phyloP scores from a whole-genome alignment of 2,797 vertebrate species.

The Lerista edwardsae region DNA sequence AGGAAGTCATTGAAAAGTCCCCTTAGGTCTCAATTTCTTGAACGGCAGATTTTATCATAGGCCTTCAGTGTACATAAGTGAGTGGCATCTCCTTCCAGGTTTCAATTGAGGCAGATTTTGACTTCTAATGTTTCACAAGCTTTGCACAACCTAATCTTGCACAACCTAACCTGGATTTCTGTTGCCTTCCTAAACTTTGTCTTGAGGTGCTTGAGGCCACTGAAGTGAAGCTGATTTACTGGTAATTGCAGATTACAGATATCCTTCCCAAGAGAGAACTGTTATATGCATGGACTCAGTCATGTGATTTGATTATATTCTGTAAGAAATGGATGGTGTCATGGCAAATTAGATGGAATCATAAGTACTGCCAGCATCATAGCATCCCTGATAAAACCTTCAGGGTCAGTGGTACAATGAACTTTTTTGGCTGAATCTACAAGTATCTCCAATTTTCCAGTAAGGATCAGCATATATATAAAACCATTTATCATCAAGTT shows the following conservation, averaged over 20 bases:
- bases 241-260: conserved; percentile 62
- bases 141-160: conserved; percentile 59
- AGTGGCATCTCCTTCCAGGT: conserved; percentile 48
- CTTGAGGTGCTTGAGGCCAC: conserved; percentile 32
- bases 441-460: conserved; percentile 54
- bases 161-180: conserved; percentile 53
- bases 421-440: conserved; percentile 59
- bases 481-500: conserved; percentile 51
- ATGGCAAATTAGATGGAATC: conserved; percentile 54
- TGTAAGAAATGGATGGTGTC: conserved; percentile 23
- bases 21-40: neutral
- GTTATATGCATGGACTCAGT: conserved; percentile 21
- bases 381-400: conserved; percentile 55
- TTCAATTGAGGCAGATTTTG: conserved; percentile 41
- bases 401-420: conserved; percentile 26
- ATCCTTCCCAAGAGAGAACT: conserved; percentile 36
- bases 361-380: conserved; percentile 50
- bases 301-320: neutral
- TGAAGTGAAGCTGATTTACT: conserved; percentile 35
- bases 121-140: conserved; percentile 43
- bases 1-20: conserved; percentile 23
- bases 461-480: conserved; percentile 39
- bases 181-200: conserved; percentile 57
- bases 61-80: conserved; percentile 39
- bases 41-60: conserved; percentile 52